Evolutionary conservation across 2,888 invertebrate species (phyloP).

Genomic region (Agrotis clavis): DNA sequence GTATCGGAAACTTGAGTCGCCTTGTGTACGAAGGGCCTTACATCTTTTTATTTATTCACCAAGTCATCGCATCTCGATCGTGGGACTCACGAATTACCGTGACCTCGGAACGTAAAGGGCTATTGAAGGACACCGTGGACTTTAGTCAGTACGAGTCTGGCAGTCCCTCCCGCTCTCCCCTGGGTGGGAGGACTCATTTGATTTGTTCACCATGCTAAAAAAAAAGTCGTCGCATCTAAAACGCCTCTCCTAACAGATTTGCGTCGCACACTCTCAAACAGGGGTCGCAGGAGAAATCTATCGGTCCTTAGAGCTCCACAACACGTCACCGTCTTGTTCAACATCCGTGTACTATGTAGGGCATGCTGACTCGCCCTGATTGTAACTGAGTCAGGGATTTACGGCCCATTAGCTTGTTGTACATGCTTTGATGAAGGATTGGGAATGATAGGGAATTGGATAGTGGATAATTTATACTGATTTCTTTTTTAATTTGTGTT

Average conservation of each 20-base stretch:
- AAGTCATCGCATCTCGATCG: constrained; percentile 29
- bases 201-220: not conserved
- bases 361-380: constrained; percentile 37
- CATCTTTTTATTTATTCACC: too few species aligned
- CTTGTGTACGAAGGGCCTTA: too few species aligned
- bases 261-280: constrained; percentile 59
- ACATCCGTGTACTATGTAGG: constrained; percentile 42
- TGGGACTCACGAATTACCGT: too few species aligned
- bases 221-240: constrained; percentile 49
- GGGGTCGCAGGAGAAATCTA: constrained; percentile 69
- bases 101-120: too few species aligned
- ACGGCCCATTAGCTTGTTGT: constrained; percentile 16
- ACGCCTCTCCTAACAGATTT: constrained; percentile 47
- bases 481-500: too few species aligned
- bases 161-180: too few species aligned
- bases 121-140: too few species aligned
- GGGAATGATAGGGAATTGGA: too few species aligned
- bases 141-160: too few species aligned
- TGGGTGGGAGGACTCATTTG: too few species aligned
- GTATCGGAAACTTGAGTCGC: too few species aligned
- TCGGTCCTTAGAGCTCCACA: constrained; percentile 53
- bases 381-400: constrained; percentile 32
- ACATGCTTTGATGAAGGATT: constrained; percentile 2
- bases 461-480: too few species aligned
- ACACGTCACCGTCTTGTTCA: constrained; percentile 34